A percentile compares a stretch with the other conserved stretches of the same genome.
Conservation (phyloP, 1,140 invertebrate genomes). For the Diprion similis region DNA sequence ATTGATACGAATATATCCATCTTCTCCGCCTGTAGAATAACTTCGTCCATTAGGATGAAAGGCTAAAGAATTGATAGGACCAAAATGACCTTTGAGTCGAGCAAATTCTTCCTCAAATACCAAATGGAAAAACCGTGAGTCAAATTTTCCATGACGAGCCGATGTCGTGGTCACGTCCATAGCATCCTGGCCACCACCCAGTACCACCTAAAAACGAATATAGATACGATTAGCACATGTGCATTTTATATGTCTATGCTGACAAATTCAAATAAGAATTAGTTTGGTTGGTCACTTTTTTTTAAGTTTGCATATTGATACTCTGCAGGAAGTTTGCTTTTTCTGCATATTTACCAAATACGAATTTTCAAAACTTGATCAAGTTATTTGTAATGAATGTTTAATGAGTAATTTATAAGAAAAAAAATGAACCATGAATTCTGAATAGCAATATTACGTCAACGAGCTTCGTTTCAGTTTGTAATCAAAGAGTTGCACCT, state of each 20-base stretch:
- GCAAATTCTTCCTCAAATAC: conserved; percentile 99
- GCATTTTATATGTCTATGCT: no score
- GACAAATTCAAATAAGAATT: no score
- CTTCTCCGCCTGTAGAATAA: conserved; percentile 97
- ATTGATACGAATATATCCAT: conserved; percentile 97
- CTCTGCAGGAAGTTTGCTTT: neutral
- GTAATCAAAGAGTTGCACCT: no score
- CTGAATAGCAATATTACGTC: no score
- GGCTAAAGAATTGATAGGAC: conserved; percentile 97
- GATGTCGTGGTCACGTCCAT: conserved; percentile 99
- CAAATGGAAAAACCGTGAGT: conserved; percentile 97
- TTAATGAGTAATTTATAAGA: no score
- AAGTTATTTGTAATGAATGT: no score
- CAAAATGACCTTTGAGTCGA: conserved; percentile 98
- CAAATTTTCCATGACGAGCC: conserved; percentile 95
- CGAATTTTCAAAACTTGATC: no score
- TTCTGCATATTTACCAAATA: no score
- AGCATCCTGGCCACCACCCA: conserved; percentile 98
- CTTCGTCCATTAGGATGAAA: conserved; percentile 99
- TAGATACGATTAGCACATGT: neutral
- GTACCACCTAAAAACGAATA: conserved; percentile 70
- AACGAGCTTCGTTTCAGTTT: no score
- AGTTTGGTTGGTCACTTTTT: neutral
- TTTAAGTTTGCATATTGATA: neutral
- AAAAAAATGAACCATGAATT: no score